Base-by-base conservation (phyloP, 2,113 vertebrate species). In the Pyxicephalus adspersus region DNA sequence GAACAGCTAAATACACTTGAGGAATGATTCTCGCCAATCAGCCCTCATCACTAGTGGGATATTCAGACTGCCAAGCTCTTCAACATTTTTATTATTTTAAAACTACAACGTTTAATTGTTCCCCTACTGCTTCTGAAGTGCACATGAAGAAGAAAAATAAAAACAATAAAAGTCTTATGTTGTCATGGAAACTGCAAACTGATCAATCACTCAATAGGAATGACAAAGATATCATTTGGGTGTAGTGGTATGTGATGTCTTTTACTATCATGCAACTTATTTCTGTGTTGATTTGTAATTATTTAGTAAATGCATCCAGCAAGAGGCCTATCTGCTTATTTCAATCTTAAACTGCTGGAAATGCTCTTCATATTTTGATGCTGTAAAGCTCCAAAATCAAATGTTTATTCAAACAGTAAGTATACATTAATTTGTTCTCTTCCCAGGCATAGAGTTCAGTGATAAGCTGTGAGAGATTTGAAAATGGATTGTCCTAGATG, bases 1-100 rank as follows among this genome's bases (percentile, higher is more conserved):
- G 98, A 99, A 88, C 97, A 98, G 85, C 91, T 99, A 54, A 96
- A 97, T 91, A 95, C 95, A 84, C 93, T 99, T 86, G 96, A 97
- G 67, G 96, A 97, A 91, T 97, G 93, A 96, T 76, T 80, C 83
- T 57, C 34, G 20, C 6, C 57, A 20, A 50, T 19, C 25, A 3
- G 11, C 19, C 20, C 57, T 18, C 63, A 67, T 67, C 51, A 57
- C 54, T 19, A 79, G 76, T 86, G 16, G 85, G 85, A 91, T 89
- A 90, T 73, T 85, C 73, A 76, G 90, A 89, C 89, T 85, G 72
- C 25, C 0, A 77, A 83, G 84, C 82, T 86, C 86, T 90, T 88
- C 87, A 88, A 84, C 52, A 6, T 73, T 85, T 84, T 87, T 88
- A 84, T 87, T 76, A 87, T 89, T 86, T 89, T 84, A 87, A 90